Evolutionary conservation across 2,888 invertebrate genomes (phyloP), one percentile per base, ranked within the genome.

Genomic region (Cephonodes hylas): DNA sequence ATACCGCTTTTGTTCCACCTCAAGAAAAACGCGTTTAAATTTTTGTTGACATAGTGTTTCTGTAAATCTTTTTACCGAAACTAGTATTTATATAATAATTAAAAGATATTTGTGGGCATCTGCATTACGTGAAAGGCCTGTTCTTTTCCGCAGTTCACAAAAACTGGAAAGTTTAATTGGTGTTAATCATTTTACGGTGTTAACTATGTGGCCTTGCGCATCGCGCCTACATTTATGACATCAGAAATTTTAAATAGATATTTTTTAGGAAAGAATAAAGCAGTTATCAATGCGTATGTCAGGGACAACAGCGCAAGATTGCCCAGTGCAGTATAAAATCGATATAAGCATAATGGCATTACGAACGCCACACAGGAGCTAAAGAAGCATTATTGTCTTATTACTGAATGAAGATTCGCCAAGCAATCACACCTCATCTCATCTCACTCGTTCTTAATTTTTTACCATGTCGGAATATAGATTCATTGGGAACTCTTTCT

Each of bases 191-290:
- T 71, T 72, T 69, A 72, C 67, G 73, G 70, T 66, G 69, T 71
- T 75, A 74, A 76, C 74, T 75, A 66, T 67, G 64, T 75, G 88
- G 84, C 88, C 87, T 89, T 86, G 88, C 68, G 69, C 70, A 69
- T 69, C 74, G 83, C 86, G 83, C 88, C 85, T 87, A 87, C 86
- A 83, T 83, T 66, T 74, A 77, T 91, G 91, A 91, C 90, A 91
- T 91, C 91, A 91, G 79, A 84, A 80, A 84, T 85, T 88, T 81
- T 86, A 90, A 89, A 91, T 91, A 91, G 91, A 88, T 68, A 81
- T 79, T 76, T 75, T 71, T 69, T 77, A 76, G 74, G 77, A 73
- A 80, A 75, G 80, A 74, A 71, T 76, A 25, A n/a, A 25, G 5
- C 79, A 79, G 81, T 81, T 79, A 75, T 68, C 66, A 72, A 69